These are phyloP conservation scores for Dermatophagoides farinae DNA, from an alignment of 1,140 invertebrate species.

Conservation along the genomic window DNA sequence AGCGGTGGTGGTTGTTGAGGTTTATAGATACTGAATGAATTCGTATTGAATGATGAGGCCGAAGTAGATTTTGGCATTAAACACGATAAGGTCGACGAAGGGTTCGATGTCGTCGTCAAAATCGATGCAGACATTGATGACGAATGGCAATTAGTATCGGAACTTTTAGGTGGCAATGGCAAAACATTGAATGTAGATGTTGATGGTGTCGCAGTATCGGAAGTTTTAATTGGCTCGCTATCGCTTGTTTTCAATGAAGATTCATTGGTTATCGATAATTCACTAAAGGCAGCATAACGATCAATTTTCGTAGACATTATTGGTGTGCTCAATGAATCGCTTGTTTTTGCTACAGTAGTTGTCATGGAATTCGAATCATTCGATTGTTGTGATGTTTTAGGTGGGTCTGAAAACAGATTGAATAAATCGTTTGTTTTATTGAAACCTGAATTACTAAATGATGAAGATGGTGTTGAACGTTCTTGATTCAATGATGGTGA, in stretches of 20 bases:
- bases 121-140: neutral
- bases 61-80: constrained; percentile 11
- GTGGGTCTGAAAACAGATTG: constrained; percentile 39
- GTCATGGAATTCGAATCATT: too few species aligned
- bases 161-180: neutral
- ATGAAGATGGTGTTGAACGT: constrained; percentile 51
- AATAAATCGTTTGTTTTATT: constrained; percentile 50
- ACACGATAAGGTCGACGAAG: neutral
- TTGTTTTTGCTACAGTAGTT: neutral
- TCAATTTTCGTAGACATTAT: neutral
- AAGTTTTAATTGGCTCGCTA: too few species aligned
- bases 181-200: neutral
- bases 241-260: too few species aligned
- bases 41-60: neutral
- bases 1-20: constrained; percentile 27
- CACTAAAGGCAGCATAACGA: constrained; percentile 39
- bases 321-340: too few species aligned
- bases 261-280: constrained; percentile 53
- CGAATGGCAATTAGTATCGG: neutral
- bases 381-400: too few species aligned
- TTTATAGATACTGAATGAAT: neutral
- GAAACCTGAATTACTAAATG: constrained; percentile 37
- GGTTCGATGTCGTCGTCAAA: neutral
- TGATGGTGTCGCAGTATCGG: neutral
- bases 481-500: constrained; percentile 37